These are phyloP conservation scores for Cololabis saira DNA, from an alignment of 2,113 vertebrate species.

Conservation along the genomic window DNA sequence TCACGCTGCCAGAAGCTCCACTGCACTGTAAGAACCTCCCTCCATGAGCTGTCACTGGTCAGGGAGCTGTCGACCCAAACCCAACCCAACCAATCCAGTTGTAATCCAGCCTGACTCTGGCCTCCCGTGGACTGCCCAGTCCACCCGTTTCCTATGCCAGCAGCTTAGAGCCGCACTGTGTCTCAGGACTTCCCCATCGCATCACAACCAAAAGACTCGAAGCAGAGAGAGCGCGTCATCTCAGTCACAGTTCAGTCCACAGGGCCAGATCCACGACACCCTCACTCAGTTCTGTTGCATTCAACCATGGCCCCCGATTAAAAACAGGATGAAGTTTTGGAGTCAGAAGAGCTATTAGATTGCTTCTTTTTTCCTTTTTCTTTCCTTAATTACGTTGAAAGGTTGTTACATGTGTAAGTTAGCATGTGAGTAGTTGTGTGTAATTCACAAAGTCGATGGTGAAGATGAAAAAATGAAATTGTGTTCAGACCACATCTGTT, in stretches of 20 bases:
- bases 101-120: constrained; percentile 85
- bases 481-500: constrained; percentile 47
- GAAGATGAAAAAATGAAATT: constrained; percentile 20
- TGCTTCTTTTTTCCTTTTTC: constrained; percentile 20
- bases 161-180: constrained; percentile 84
- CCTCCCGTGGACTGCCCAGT: constrained; percentile 81
- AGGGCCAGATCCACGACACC: constrained; percentile 60
- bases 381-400: constrained; percentile 39
- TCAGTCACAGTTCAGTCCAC: constrained; percentile 65
- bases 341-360: constrained; percentile 37
- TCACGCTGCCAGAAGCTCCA: constrained; percentile 79
- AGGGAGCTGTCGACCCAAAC: constrained; percentile 74
- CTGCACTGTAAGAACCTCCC: constrained; percentile 83
- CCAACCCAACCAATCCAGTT: constrained; percentile 67
- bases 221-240: constrained; percentile 70
- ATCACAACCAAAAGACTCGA: constrained; percentile 77
- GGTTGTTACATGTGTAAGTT: constrained; percentile 8
- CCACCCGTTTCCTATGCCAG: constrained; percentile 82
- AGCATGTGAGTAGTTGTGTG: constrained; percentile 36
- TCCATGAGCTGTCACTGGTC: constrained; percentile 77
- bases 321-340: constrained; percentile 39
- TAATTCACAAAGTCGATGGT: constrained; percentile 26
- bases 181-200: constrained; percentile 84
- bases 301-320: constrained; percentile 29
- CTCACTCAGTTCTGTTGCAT: constrained; percentile 47